Percentiles rank a stretch among this genome's conserved stretches.
phyloP scores from a whole-genome alignment of 2,888 invertebrate species.

The Trissolcus brochymenae region DNA sequence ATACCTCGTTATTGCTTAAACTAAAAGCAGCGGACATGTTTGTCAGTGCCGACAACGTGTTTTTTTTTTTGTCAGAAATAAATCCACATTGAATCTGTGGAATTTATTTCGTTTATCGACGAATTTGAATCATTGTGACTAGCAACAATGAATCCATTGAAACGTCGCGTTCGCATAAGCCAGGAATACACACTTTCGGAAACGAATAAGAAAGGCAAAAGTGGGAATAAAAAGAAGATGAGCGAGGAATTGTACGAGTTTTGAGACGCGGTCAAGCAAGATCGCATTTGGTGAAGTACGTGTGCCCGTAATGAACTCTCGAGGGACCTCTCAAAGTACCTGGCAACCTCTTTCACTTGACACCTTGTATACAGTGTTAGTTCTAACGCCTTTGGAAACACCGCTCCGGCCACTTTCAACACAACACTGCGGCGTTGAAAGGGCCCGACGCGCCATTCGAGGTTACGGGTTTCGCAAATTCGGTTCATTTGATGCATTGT shows the following conservation, averaged over 20 bases:
- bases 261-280: constrained; percentile 55
- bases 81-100: constrained; percentile 20
- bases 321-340: constrained; percentile 55
- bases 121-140: constrained; percentile 27
- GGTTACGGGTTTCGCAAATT: constrained; percentile 73
- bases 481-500: constrained; percentile 76
- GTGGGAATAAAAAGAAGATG: constrained; percentile 51
- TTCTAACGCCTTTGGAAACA: constrained; percentile 73
- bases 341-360: constrained; percentile 67
- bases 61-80: constrained; percentile 8
- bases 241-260: constrained; percentile 40
- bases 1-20: too few species aligned
- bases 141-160: constrained; percentile 32
- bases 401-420: constrained; percentile 62
- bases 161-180: constrained; percentile 22
- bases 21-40: too few species aligned
- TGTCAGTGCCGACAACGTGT: too few species aligned
- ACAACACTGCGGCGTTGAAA: constrained; percentile 60
- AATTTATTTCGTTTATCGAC: constrained; percentile 32
- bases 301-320: constrained; percentile 60
- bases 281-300: constrained; percentile 38
- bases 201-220: constrained; percentile 39
- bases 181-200: constrained; percentile 25
- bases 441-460: constrained; percentile 57
- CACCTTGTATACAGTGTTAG: constrained; percentile 75